These are phyloP conservation scores for Acromyrmex echinatior DNA, from an alignment of 1,140 invertebrate species.

Conservation along the genomic window DNA sequence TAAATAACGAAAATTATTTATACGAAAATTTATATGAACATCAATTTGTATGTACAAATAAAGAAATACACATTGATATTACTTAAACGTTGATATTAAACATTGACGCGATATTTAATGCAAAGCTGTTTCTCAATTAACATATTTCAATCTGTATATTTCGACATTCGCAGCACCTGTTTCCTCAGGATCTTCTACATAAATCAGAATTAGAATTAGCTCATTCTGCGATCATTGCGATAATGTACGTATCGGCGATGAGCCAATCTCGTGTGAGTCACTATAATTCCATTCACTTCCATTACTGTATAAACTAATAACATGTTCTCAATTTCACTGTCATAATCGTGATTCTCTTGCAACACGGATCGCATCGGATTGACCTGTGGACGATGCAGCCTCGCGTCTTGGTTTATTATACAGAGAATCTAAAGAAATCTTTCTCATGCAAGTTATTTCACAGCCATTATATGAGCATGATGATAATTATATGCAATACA, in stretches of 20 bases:
- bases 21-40: background rate
- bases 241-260: constrained; percentile 29
- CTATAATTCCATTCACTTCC: constrained; percentile 37
- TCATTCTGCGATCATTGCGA: constrained; percentile 26
- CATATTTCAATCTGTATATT: background rate
- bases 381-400: background rate
- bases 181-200: constrained; percentile 2
- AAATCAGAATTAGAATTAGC: constrained; percentile 12
- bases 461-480: constrained; percentile 1
- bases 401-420: background rate
- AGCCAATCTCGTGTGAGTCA: constrained; percentile 49
- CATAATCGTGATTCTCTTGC: constrained; percentile 33
- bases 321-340: constrained; percentile 50
- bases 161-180: background rate
- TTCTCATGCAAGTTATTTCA: background rate
- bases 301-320: constrained; percentile 38
- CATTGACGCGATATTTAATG: background rate
- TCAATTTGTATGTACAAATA: too few relatives aligned
- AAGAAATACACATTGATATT: background rate
- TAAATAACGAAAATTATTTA: too few relatives aligned
- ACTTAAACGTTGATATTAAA: background rate
- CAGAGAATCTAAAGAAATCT: background rate
- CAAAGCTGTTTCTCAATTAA: background rate
- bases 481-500: background rate
- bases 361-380: background rate